phyloP scores from a whole-genome alignment of 2,797 vertebrate species.

The Diplodus puntazzo region DNA sequence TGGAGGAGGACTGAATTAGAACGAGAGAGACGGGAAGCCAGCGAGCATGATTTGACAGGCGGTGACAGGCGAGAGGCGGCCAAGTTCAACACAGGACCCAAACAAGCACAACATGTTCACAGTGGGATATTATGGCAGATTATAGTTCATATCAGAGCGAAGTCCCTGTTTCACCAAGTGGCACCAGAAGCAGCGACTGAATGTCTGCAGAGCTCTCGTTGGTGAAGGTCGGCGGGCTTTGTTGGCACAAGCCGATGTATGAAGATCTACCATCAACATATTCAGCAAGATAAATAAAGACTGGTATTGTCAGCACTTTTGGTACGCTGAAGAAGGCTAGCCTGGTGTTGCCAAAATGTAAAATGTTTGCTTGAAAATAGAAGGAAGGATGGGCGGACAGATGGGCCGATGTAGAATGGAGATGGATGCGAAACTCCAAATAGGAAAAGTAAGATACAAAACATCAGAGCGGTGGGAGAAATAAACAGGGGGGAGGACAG shows the following conservation, averaged over 20 bases:
- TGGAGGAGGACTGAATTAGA: conserved; percentile 55
- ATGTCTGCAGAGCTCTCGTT: not conserved
- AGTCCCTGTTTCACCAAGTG: not conserved
- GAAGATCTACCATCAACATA: not conserved
- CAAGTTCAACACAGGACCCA: conserved; percentile 36
- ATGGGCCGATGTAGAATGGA: not conserved
- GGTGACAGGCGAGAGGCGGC: not conserved
- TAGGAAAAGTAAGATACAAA: not conserved
- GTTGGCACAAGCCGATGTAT: not conserved
- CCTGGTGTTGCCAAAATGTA: not conserved
- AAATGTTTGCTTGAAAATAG: not conserved
- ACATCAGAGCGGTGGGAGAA: not conserved
- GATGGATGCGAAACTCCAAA: conserved; percentile 30
- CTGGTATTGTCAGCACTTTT: not conserved
- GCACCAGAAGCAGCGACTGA: not conserved
- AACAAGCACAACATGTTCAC: conserved; percentile 35
- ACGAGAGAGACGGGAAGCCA: conserved; percentile 9
- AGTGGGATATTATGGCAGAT: not conserved
- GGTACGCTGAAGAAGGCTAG: not conserved
- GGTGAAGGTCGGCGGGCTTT: not conserved
- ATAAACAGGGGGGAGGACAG: conserved; percentile 18
- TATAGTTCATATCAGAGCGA: conserved; percentile 15
- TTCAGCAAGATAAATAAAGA: conserved; percentile 9
- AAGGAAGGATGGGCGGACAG: not conserved
- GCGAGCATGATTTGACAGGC: conserved; percentile 32